Evolutionary conservation across 2,888 invertebrate genomes (phyloP), one percentile per base, ranked within the genome.

Genomic region (Ischnus inquisitorius): DNA sequence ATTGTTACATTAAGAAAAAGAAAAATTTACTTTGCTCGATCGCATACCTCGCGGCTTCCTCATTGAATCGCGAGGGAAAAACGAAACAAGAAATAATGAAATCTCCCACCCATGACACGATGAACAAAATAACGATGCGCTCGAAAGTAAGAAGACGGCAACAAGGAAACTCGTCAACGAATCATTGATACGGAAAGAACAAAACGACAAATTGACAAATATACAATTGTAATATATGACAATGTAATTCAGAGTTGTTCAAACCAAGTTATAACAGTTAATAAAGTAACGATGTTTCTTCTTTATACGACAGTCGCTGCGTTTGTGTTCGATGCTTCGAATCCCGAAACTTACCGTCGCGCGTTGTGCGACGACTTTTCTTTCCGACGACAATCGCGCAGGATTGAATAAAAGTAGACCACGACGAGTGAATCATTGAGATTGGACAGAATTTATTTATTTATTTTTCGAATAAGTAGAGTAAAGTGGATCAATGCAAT

Each of bases 361-460:
- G n/a, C n/a, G n/a, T n/a, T n/a, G n/a, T n/a, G n/a, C n/a, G n/a
- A n/a, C n/a, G n/a, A n/a, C n/a, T 12, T 71, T 54, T 39, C 54
- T 39, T 12, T 4, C 19, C 22, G 5, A 43, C 19, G 39, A 43
- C 6, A 22, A 69, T n/a, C 12, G 5, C 16, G 25, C 19, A n/a
- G 65, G 60, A 60, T 64, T 19, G 22, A 19, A 25, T 22, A 12
- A 68, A 12, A 68, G 64, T 19, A 3, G 60, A 74, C 22, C 74
- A 83, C 72, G 64, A 69, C 25, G 74, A 57, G 3, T 72, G 34
- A 74, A 48, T 34, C 22, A 41, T 79, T 90, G 87, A 89, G 89
- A 88, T 92, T 93, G 93, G 93, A 93, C 93, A 93, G 93, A 93
- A 93, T 93, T 92, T 91, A 91, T 93, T 93, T 92, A 93, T 93